Evolutionary conservation across 2,888 invertebrate species (phyloP).

Genomic region (Hypercompe scribonia): DNA sequence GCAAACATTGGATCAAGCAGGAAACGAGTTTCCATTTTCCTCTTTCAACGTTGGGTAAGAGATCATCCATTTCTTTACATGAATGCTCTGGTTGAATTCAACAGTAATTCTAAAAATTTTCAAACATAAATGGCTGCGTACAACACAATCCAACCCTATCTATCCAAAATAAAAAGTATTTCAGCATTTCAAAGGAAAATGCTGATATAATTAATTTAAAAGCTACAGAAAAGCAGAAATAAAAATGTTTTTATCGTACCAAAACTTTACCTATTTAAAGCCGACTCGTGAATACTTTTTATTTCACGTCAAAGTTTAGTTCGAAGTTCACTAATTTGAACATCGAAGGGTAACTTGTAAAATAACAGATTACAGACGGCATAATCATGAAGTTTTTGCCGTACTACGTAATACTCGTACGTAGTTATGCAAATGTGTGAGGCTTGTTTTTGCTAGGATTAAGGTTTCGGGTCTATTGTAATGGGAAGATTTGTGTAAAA

Average conservation of each 20-base stretch:
- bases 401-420: conserved; percentile 49
- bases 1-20: conserved; percentile 42
- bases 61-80: conserved; percentile 53
- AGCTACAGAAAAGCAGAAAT: conserved; percentile 54
- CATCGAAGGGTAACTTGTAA: conserved; percentile 52
- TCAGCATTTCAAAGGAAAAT: conserved; percentile 51
- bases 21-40: conserved; percentile 52
- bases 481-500: conserved; percentile 68
- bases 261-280: conserved; percentile 54
- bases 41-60: conserved; percentile 49
- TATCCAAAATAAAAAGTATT: conserved; percentile 46
- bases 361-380: conserved; percentile 53
- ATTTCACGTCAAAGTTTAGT: conserved; percentile 52
- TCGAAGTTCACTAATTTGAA: conserved; percentile 58
- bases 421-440: conserved; percentile 66
- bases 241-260: conserved; percentile 55
- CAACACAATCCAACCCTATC: conserved; percentile 43
- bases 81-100: conserved; percentile 46
- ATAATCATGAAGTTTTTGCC: conserved; percentile 53
- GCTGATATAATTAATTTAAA: conserved; percentile 54
- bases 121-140: conserved; percentile 40
- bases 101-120: conserved; percentile 37
- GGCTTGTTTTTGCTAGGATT: conserved; percentile 66
- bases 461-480: conserved; percentile 66
- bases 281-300: conserved; percentile 54